These are phyloP conservation scores for Lycophotia porphyrea DNA, from an alignment of 2,888 invertebrate species.

Conservation along the genomic window DNA sequence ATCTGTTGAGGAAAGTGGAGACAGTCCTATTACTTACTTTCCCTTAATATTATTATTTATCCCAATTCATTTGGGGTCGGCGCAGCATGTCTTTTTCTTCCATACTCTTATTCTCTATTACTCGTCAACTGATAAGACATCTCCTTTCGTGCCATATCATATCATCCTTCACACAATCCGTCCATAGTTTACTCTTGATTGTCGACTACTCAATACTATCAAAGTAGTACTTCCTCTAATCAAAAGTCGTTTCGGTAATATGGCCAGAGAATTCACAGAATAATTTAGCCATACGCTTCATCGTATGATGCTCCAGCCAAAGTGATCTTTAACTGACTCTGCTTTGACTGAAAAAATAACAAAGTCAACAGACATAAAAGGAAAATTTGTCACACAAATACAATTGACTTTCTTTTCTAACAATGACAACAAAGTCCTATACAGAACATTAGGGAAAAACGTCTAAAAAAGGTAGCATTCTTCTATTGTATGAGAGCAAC, in stretches of 20 bases:
- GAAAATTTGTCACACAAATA: background rate
- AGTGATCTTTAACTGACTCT: conserved; percentile 4
- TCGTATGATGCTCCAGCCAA: background rate
- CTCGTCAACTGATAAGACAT: no score
- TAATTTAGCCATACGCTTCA: background rate
- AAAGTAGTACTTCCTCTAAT: no score
- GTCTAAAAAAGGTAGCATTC: background rate
- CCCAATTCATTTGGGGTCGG: no score
- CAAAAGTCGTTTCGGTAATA: no score
- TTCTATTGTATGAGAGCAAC: background rate
- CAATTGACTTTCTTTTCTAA: background rate
- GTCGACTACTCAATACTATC: no score
- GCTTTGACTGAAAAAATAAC: background rate
- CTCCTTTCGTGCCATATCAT: no score
- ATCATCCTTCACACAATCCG: no score
- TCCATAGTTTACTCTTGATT: no score
- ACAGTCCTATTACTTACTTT: conserved; percentile 26
- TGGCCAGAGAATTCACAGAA: background rate
- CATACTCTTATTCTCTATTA: no score
- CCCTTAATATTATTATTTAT: background rate
- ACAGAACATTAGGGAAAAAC: background rate
- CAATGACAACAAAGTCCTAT: background rate
- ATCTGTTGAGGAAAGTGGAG: conserved; percentile 24
- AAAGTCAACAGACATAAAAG: background rate
- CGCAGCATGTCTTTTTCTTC: no score